Base-by-base conservation (phyloP, 1,140 invertebrate species). In the Archivesica marissinica region DNA sequence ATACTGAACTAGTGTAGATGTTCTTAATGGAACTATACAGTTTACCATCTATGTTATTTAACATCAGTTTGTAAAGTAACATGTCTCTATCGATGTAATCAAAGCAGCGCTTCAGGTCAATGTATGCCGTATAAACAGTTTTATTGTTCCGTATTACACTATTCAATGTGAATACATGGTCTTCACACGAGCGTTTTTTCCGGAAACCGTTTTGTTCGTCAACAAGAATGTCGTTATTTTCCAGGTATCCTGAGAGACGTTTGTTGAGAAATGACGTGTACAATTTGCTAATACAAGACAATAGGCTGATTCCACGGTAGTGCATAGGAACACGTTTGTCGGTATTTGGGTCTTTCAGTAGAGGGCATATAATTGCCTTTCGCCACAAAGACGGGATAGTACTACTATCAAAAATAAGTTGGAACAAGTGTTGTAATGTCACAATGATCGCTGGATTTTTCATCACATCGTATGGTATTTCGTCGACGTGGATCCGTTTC, bases 191-290 rank as follows among this genome's bases (percentile, higher is more conserved):
- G 47, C 82, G 56, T 6, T 47, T 39, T 41, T 17, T 11, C 25
- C 82, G 15, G 25, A 88, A 88, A 15, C 86, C 86, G 52, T 87
- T 87, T 50, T 86, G 86, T 74, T 87, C 77, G 41, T 87, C 82
- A 7, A 50, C 72, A 1, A 88, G 30, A 15, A 86, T 25, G 74
- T 68, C 33, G 33, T n/a, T n/a, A n/a, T n/a, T n/a, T 20, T 88
- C 82, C 2, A 86, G 50, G 61, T 81, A 82, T 38, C 0, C 17
- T 28, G 70, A 33, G 0, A 85, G 33, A 15, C 86, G 7, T 70
- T 85, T n/a, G 44, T 87, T 87, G 1, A 86, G 20, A 35, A 87
- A 56, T 15, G 84, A 2, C 28, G 79, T 87, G 39, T 84, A 84
- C n/a, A 84, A 15, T 74, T 87, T 85, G 28, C 25, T 56, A 2